Percentiles rank a stretch among this genome's conserved stretches.
Conservation (phyloP, 2,113 vertebrate genomes). For the Psammodynastes pulverulentus region DNA sequence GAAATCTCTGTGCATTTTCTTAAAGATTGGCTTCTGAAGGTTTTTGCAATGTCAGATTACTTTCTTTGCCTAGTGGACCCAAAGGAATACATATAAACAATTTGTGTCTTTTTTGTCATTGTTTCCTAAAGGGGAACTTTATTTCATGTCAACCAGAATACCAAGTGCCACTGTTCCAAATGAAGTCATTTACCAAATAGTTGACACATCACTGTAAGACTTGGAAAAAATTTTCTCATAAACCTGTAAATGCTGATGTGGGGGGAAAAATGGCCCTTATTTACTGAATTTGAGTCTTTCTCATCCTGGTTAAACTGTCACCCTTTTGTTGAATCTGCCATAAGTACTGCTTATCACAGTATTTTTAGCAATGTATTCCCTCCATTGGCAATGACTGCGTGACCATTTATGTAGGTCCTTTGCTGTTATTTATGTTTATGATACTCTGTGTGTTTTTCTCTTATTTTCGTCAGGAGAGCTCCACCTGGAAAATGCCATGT, state of each 20-base stretch:
- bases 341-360: background rate
- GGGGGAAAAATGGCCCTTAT: background rate
- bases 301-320: too few species aligned
- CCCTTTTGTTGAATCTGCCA: too few species aligned
- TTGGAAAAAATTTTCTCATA: background rate
- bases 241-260: conserved; percentile 31
- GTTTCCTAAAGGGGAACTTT: conserved; percentile 81
- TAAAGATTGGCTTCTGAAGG: background rate
- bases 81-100: background rate
- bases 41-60: background rate
- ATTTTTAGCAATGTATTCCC: background rate
- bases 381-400: background rate
- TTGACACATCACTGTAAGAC: conserved; percentile 89
- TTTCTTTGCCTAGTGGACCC: background rate
- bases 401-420: background rate
- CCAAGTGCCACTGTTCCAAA: conserved; percentile 80
- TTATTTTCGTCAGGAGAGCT: conserved; percentile 78
- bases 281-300: conserved; percentile 8
- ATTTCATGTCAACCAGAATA: conserved; percentile 89
- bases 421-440: background rate
- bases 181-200: conserved; percentile 90
- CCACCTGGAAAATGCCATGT: conserved; percentile 84
- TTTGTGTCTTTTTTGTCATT: conserved; percentile 18
- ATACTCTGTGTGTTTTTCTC: conserved; percentile 16
- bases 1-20: background rate